Base-by-base conservation (phyloP, 2,888 invertebrate genomes). In the Bedellia somnulentella region DNA sequence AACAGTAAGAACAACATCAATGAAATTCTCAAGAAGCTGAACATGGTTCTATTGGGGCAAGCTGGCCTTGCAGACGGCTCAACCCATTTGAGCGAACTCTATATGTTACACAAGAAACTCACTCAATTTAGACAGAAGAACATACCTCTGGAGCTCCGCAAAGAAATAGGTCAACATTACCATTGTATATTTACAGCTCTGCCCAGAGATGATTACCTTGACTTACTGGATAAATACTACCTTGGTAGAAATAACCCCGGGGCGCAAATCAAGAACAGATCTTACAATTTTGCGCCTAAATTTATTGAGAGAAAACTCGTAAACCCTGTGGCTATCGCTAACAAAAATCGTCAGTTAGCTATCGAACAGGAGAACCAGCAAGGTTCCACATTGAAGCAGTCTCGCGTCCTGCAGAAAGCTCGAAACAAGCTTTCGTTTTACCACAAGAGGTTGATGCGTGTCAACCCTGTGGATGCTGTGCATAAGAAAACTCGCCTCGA, bases 1-100 rank as follows among this genome's bases (percentile, higher is more conserved):
- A 57, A 63, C 35, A 70, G 52, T 37, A 53, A 57, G 31, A 42
- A 58, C 28, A 42, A 57, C 35, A 77, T 80, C 2, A 78, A 78
- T 32, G 52, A 52, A 26, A 57, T 64, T 43, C 47, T 78, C 3
- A 77, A 60, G 31, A 61, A 59, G 27, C 49, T 82, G 1, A 82
- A 82, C 42, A 81, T 79, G 68, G 67, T 82, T 17, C 52, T 82
- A 4, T 49, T 82, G 4, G 82, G 82, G 0, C 81, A 82, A 48
- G 78, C 78, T 0, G 82, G 81, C 1, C 63, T 82, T 13, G 59
- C 59, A 3, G 68, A 76, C 32, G 82, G 82, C 2, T 44, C 55
- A 1, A 42, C 47, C 34, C 78, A 79, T 42, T 45, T 81, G 14
- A 62, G 49, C 3, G 59, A 68, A 36, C 46, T 82, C 11, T 39